Percentiles rank a stretch among this genome's conserved stretches.
phyloP scores from a whole-genome alignment of 2,113 vertebrate genomes.

The Silurus meridionalis region DNA sequence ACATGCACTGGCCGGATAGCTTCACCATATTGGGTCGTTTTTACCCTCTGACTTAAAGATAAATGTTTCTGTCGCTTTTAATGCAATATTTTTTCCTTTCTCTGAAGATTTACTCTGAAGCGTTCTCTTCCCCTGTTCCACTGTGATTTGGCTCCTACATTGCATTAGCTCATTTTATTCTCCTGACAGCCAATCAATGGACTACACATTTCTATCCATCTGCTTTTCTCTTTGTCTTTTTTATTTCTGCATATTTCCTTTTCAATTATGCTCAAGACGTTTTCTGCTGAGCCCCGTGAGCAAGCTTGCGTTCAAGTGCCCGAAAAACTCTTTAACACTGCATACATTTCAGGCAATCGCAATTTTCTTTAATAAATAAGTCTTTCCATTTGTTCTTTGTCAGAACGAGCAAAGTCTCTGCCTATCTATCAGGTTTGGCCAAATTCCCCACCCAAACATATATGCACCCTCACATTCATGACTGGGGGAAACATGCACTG shows the following conservation, averaged over 20 bases:
- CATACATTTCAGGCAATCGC: slow-evolving; percentile 68
- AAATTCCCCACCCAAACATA: neutral
- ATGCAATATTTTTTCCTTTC: slow-evolving; percentile 82
- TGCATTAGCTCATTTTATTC: slow-evolving; percentile 68
- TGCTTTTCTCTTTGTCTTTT: slow-evolving; percentile 63
- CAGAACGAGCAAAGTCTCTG: slow-evolving; percentile 45
- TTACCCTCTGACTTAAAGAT: slow-evolving; percentile 78
- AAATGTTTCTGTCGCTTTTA: slow-evolving; percentile 85
- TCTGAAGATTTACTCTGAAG: slow-evolving; percentile 65
- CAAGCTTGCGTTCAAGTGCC: slow-evolving; percentile 67
- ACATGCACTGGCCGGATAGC: slow-evolving; percentile 66
- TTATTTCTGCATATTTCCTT: neutral
- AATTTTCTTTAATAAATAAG: slow-evolving; percentile 73
- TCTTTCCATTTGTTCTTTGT: slow-evolving; percentile 59
- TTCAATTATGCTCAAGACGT: slow-evolving; percentile 64
- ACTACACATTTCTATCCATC: slow-evolving; percentile 63
- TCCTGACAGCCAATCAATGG: slow-evolving; percentile 62
- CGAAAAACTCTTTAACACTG: slow-evolving; percentile 72
- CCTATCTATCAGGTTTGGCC: neutral
- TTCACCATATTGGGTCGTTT: slow-evolving; percentile 67
- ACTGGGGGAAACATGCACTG: neutral
- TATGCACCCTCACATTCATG: neutral
- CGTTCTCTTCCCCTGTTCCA: slow-evolving; percentile 53
- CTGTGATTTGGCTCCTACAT: slow-evolving; percentile 39
- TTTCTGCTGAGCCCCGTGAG: slow-evolving; percentile 68